A percentile compares a stretch with the other conserved stretches of the same genome.
Conservation (phyloP, 2,797 vertebrate genomes). For the Gymnocypris eckloni region DNA sequence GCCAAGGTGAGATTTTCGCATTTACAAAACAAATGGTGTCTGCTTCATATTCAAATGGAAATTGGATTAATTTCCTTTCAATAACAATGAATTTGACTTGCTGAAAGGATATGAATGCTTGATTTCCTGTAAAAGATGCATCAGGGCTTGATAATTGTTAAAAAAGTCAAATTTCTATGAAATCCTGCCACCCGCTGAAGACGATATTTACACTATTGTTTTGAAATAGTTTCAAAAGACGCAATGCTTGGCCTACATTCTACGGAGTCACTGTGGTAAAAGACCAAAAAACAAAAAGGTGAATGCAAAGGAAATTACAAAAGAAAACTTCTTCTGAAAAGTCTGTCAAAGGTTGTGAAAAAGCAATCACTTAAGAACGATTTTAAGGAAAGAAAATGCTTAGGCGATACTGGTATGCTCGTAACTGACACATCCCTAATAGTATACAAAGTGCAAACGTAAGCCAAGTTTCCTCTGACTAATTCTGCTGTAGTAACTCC, state of each 20-base stretch:
- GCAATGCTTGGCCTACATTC: constrained; percentile 19
- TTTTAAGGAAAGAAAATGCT: not conserved
- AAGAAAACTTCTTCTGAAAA: not conserved
- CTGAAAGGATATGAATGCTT: constrained; percentile 19
- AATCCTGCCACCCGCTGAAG: constrained; percentile 6
- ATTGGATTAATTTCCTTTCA: constrained; percentile 43
- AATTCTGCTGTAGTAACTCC: constrained; percentile 67
- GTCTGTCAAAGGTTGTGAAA: not conserved
- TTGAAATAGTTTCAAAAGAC: constrained; percentile 30
- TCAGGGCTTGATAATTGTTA: constrained; percentile 1
- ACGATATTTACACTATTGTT: constrained; percentile 22
- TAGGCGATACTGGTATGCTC: not conserved
- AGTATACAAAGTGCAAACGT: constrained; percentile 9
- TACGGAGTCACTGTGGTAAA: not conserved
- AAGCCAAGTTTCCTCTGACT: constrained; percentile 56
- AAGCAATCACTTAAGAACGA: not conserved
- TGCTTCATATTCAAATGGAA: constrained; percentile 50
- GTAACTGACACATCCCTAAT: not conserved
- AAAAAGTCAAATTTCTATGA: constrained; percentile 30
- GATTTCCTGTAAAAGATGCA: constrained; percentile 20
- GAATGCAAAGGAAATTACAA: not conserved
- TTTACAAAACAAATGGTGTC: constrained; percentile 46
- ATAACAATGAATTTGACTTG: not conserved
- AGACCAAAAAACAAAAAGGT: not conserved
- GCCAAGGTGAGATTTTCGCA: constrained; percentile 39